Percentiles rank a stretch among this genome's conserved stretches.
These are phyloP conservation scores for Catharus ustulatus DNA, from an alignment of 2,797 vertebrate species.

Conservation along the genomic window DNA sequence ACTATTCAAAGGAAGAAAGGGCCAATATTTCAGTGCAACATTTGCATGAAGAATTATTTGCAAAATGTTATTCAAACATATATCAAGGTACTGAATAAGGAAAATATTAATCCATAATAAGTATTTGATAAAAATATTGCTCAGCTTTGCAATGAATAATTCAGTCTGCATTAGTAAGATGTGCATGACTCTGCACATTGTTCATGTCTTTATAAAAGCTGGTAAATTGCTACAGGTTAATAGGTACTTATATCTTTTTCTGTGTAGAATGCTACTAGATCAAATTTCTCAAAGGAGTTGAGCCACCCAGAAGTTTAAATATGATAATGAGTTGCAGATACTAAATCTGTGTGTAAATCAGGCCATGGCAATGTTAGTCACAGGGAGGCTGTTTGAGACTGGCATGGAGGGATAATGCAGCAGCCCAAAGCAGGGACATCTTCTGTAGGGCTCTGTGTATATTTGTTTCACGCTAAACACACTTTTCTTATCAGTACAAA, in stretches of 20 bases:
- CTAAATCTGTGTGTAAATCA: conserved; percentile 12
- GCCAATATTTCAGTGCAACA: neutral
- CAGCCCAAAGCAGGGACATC: neutral
- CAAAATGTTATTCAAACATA: conserved; percentile 17
- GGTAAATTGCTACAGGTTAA: conserved; percentile 42
- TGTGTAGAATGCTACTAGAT: neutral
- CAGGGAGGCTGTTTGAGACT: neutral
- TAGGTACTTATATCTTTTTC: conserved; percentile 16
- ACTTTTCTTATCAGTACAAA: neutral
- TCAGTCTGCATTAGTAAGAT: neutral
- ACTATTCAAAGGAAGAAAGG: conserved; percentile 25
- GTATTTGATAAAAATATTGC: conserved; percentile 31
- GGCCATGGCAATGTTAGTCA: neutral
- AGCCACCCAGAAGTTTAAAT: conserved; percentile 37
- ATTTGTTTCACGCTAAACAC: neutral
- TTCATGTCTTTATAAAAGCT: conserved; percentile 8
- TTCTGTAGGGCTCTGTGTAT: neutral
- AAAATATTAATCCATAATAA: conserved; percentile 49
- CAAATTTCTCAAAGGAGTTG: neutral
- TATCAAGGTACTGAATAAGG: conserved; percentile 1
- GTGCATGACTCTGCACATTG: conserved; percentile 2
- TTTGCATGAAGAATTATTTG: conserved; percentile 26
- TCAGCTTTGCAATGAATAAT: conserved; percentile 49
- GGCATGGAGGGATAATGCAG: neutral
- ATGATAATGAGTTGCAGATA: conserved; percentile 12